These are phyloP conservation scores for Nephrotoma appendiculata DNA, from an alignment of 2,888 invertebrate genomes.

Conservation along the genomic window DNA sequence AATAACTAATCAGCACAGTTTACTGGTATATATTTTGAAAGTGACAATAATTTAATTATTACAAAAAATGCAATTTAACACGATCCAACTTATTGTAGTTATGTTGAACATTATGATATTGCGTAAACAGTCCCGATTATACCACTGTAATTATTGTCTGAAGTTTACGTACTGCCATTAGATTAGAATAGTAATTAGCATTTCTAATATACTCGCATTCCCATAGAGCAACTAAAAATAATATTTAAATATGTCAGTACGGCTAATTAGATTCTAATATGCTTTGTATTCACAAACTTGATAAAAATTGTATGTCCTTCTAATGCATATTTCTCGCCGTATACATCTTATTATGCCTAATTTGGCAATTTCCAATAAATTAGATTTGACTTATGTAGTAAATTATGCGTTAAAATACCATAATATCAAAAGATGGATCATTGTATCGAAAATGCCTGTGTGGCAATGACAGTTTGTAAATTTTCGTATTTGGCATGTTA, in stretches of 20 bases:
- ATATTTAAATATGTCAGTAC: background rate
- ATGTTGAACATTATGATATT: too few species aligned
- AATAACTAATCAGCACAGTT: too few species aligned
- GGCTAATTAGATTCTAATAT: background rate
- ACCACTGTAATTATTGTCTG: too few species aligned
- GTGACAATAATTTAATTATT: too few species aligned
- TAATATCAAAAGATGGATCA: background rate
- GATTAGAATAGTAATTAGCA: background rate
- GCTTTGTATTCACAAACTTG: background rate
- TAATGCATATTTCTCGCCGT: background rate
- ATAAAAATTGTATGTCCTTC: background rate
- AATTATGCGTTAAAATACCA: background rate
- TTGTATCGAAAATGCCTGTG: background rate
- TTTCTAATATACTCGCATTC: background rate
- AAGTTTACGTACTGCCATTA: too few species aligned
- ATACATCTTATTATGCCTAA: background rate
- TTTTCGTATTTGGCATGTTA: background rate
- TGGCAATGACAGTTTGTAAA: background rate
- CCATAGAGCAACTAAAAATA: background rate
- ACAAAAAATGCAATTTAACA: too few species aligned
- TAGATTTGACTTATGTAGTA: background rate
- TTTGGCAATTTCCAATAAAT: background rate
- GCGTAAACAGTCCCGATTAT: too few species aligned
- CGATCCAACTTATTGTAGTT: too few species aligned
- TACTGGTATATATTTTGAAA: too few species aligned